These are phyloP conservation scores for Carcina quercana DNA, from an alignment of 2,888 invertebrate genomes.

Conservation along the genomic window DNA sequence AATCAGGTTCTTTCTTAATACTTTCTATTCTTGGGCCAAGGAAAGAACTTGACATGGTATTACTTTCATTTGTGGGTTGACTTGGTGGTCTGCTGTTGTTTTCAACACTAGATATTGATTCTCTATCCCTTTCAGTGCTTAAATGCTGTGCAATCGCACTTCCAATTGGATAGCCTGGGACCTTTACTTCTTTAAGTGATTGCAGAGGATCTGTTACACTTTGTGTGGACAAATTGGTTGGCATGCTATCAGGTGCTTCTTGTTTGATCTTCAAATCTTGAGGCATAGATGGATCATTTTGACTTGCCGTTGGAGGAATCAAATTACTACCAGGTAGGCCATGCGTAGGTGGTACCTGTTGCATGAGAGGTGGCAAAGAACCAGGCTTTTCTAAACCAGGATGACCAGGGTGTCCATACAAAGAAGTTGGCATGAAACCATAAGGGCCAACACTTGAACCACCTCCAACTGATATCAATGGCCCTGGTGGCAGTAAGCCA, in stretches of 20 bases:
- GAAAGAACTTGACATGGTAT: conserved; percentile 69
- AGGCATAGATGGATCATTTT: conserved; percentile 61
- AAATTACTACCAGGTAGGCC: conserved; percentile 42
- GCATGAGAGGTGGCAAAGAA: conserved; percentile 50
- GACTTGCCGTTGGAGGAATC: conserved; percentile 43
- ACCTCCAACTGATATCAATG: conserved; percentile 76
- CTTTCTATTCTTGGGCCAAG: conserved; percentile 80
- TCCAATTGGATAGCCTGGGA: conserved; percentile 80
- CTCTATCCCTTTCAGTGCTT: conserved; percentile 64
- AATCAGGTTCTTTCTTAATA: conserved; percentile 85
- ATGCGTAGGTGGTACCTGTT: conserved; percentile 55
- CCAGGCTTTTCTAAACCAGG: conserved; percentile 56
- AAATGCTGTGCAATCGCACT: conserved; percentile 66
- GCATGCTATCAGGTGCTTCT: conserved; percentile 68
- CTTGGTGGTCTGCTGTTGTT: conserved; percentile 64
- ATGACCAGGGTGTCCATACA: conserved; percentile 55
- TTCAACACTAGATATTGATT: conserved; percentile 63
- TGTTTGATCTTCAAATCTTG: conserved; percentile 71
- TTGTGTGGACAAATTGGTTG: conserved; percentile 68
- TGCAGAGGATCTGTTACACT: conserved; percentile 80
- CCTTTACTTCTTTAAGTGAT: conserved; percentile 86
- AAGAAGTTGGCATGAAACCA: conserved; percentile 73
- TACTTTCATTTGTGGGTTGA: conserved; percentile 62
- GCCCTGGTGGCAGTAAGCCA: conserved; percentile 73
- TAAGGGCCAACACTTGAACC: conserved; percentile 75